Evolutionary conservation across 2,888 invertebrate genomes (phyloP), one percentile per base, ranked within the genome.

Genomic region (Ariolimax columbianus): DNA sequence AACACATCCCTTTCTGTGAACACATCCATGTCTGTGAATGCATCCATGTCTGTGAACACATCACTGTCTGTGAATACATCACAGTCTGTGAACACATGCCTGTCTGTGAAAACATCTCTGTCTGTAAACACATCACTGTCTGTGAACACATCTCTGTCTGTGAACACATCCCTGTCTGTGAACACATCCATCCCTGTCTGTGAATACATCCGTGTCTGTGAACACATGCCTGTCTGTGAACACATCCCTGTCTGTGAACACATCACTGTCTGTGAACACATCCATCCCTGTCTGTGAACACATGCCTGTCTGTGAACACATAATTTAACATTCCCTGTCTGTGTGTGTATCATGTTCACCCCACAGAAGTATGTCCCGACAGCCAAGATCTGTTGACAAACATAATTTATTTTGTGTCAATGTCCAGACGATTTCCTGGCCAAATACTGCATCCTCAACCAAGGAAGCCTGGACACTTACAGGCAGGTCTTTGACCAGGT

Each of bases 361-460:
- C 6, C 7, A n/a, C 23, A 26, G 7, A 59, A 19, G 17, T 59
- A n/a, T n/a, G 26, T 26, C 23, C 26, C 26, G 23, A 17, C n/a
- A n/a, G 19, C 17, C 59, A 59, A 59, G 23, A 7, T 26, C 59
- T 17, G 7, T 33, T 3, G 33, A 6, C 7, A 30, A 9, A 30
- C 26, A 23, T 70, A 19, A 38, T 70, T 70, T 38, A 23, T 17
- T 55, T 77, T 36, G 89, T 68, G n/a, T n/a, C n/a, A n/a, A n/a
- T n/a, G n/a, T n/a, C n/a, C 90, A 93, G 93, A 92, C 89, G 92
- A 91, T 47, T 93, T 92, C 86, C 88, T 93, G 47, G 89, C 92
- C 23, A 92, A 92, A 85, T 93, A 92, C 84, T 93, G 93, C 87
- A 93, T 93, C 72, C 90, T 93, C 68, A 89, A 89, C 23, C 89